Conservation (phyloP, 2,797 vertebrate species). For the Melanotaenia maccullochi region DNA sequence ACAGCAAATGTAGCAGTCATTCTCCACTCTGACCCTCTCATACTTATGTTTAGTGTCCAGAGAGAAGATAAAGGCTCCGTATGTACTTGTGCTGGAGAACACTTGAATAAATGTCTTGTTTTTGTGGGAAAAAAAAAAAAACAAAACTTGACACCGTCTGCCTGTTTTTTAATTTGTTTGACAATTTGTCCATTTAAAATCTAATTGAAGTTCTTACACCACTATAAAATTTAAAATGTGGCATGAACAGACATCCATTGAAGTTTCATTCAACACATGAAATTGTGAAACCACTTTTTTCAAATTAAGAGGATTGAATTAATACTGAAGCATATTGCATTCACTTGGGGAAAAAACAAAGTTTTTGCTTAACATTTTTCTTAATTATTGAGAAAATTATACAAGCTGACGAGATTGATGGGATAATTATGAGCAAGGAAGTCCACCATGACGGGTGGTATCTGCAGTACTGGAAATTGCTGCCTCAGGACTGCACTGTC, state of each 20-base stretch:
- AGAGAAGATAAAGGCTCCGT: constrained; percentile 92
- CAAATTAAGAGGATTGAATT: neutral
- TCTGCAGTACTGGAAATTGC: too few relatives aligned
- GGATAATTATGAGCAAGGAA: too few relatives aligned
- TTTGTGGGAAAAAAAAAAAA: constrained; percentile 88
- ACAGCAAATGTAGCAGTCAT: constrained; percentile 97
- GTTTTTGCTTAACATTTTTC: neutral
- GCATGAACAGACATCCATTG: neutral
- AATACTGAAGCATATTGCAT: too few relatives aligned
- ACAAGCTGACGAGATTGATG: neutral
- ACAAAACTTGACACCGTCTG: constrained; percentile 35
- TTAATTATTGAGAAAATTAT: neutral
- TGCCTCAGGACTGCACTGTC: neutral
- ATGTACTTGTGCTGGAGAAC: constrained; percentile 99
- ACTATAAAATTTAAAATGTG: neutral
- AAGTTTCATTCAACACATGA: neutral
- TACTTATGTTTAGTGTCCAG: constrained; percentile 91
- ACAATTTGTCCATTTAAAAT: neutral
- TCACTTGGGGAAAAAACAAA: too few relatives aligned
- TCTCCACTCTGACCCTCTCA: constrained; percentile 81
- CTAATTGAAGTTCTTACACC: neutral
- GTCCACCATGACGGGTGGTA: too few relatives aligned
- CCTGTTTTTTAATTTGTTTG: constrained; percentile 19
- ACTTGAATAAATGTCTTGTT: constrained; percentile 99
- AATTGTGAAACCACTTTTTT: neutral